Evolutionary conservation across 2,797 vertebrate species (phyloP).

Genomic region (Aotus griseimembra): DNA sequence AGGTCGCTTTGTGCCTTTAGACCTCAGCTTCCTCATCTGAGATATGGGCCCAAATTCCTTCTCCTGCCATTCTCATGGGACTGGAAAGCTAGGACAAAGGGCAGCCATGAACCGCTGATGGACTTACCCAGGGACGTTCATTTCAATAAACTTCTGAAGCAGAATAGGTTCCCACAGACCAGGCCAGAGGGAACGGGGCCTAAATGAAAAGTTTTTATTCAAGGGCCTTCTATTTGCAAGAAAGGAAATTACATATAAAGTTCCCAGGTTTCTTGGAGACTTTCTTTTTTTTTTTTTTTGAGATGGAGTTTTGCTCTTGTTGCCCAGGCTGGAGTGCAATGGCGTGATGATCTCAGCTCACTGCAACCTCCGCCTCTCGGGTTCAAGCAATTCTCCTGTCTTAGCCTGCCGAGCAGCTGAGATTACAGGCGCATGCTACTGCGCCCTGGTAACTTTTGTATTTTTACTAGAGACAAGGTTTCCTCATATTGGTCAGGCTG

Average conservation of each 20-base stretch:
- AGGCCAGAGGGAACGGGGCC: neutral
- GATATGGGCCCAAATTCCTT: neutral
- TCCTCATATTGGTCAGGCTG: no score
- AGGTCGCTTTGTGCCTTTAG: neutral
- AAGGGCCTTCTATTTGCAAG: neutral
- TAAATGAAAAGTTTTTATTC: accelerated
- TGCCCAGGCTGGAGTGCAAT: no score
- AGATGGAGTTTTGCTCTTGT: no score
- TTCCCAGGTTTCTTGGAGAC: neutral
- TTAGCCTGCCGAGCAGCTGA: no score
- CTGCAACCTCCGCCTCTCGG: no score
- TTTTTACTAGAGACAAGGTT: no score
- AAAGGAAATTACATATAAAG: neutral
- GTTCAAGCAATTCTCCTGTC: no score
- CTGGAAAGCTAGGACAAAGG: neutral
- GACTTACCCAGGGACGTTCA: accelerated
- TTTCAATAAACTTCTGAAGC: neutral
- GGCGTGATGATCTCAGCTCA: no score
- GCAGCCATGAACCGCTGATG: accelerated
- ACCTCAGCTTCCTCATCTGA: neutral
- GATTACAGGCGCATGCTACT: no score
- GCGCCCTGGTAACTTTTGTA: no score
- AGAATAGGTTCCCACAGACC: neutral
- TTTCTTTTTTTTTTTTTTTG: neutral
- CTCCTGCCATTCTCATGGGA: neutral